A percentile compares a stretch with the other conserved stretches of the same genome.
Conservation (phyloP, 1,140 invertebrate species). For the Scaptomyza montana region DNA sequence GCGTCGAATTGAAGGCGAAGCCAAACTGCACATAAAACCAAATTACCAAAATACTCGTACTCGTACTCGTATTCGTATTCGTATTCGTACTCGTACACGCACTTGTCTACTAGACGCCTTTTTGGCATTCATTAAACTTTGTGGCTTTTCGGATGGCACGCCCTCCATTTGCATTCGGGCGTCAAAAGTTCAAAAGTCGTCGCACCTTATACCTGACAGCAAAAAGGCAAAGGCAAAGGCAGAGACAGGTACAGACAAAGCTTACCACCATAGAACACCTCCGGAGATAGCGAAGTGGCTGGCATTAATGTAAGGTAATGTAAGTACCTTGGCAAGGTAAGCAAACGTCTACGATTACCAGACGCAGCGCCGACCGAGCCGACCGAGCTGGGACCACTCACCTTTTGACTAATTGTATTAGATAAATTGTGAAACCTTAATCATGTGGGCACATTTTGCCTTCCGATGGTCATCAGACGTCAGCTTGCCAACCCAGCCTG, state of each 20-base stretch:
- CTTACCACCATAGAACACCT: neutral
- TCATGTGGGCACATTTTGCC: constrained; percentile 61
- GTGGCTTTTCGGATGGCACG: constrained; percentile 33
- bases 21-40: constrained; percentile 42
- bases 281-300: constrained; percentile 33
- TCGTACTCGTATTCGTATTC: neutral
- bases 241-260: neutral
- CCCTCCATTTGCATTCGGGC: constrained; percentile 42
- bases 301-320: constrained; percentile 55
- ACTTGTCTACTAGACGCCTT: constrained; percentile 8
- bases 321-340: constrained; percentile 19
- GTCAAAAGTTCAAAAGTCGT: constrained; percentile 72
- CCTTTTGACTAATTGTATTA: constrained; percentile 81
- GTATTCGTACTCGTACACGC: constrained; percentile 1
- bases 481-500: neutral
- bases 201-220: constrained; percentile 45
- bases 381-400: constrained; percentile 27
- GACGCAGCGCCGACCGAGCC: constrained; percentile 23
- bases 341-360: constrained; percentile 72
- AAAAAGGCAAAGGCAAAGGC: neutral
- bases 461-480: constrained; percentile 9
- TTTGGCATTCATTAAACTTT: constrained; percentile 55
- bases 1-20: constrained; percentile 16
- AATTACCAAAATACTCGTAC: constrained; percentile 39
- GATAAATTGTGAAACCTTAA: constrained; percentile 81